These are phyloP conservation scores for Ceratosolen fusciceps DNA, from an alignment of 1,140 invertebrate genomes.

Conservation along the genomic window DNA sequence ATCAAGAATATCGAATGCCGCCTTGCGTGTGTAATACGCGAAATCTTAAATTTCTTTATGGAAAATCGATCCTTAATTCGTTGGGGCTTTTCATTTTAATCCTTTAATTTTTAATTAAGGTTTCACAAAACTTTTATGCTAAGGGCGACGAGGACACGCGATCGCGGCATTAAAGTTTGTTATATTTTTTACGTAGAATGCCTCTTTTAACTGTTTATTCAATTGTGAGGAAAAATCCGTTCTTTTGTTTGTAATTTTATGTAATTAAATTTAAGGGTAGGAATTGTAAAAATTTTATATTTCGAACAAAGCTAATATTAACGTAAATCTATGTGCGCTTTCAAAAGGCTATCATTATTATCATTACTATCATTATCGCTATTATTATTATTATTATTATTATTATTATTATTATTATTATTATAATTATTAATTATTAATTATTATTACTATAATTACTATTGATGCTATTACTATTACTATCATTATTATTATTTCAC, in stretches of 20 bases:
- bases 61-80: not conserved
- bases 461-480: no score
- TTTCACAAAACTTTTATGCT: not conserved
- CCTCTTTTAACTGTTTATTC: not conserved
- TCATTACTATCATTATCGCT: no score
- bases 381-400: no score
- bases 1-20: constrained; percentile 8
- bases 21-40: not conserved
- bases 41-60: not conserved
- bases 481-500: constrained; percentile 2
- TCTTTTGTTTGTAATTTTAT: constrained; percentile 39
- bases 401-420: no score
- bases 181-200: constrained; percentile 22
- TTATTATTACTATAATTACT: no score
- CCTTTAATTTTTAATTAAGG: constrained; percentile 1
- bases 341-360: no score
- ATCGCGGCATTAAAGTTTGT: constrained; percentile 1
- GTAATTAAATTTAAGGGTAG: constrained; percentile 22
- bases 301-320: not conserved
- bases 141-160: not conserved
- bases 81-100: not conserved
- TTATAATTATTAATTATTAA: no score
- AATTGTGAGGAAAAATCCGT: constrained; percentile 1
- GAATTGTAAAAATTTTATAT: not conserved
- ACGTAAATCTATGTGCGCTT: not conserved